Evolutionary conservation across 2,888 invertebrate species (phyloP), one percentile per base, ranked within the genome.

Genomic region (Molorchus minor): DNA sequence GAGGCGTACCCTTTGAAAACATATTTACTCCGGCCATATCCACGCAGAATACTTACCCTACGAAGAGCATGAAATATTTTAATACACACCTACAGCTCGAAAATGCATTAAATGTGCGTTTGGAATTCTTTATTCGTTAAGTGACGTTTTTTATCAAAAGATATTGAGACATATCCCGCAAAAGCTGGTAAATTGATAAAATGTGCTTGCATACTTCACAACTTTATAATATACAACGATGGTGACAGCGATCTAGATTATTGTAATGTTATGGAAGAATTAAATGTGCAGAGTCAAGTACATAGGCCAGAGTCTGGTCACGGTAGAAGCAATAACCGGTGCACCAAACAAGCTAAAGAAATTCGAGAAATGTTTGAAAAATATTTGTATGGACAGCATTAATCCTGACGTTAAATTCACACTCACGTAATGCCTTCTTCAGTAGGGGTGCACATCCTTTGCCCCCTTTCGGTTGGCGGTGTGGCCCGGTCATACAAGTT

Each of bases 91-190:
- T 51, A 44, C 38, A 43, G 53, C 56, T 25, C 25, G 59, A 46
- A 59, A 62, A 59, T 58, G 56, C 25, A 58, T 62, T 17, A 47
- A 58, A 64, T 58, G 61, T 43, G 52, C 56, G 13, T 62, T 56
- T 56, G 59, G 59, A 21, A 60, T 60, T 36, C 25, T 60, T 15
- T 36, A 45, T 19, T 43, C 59, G 21, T n/a, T n/a, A 62, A 60
- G 45, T 62, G 59, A 51, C 36, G 63, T 29, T 33, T 55, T 38
- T 58, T 61, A 52, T 54, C 30, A 29, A 61, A 54, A 61, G 52
- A 46, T 49, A 52, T 64, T 16, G 61, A 61, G 33, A 44, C 43
- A 44, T 36, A 35, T 35, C 44, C 43, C 15, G 43, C 15, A 20
- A 55, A 53, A 53, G 54, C 53, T 54, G 7, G 17, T 17, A 21